Conservation (phyloP, 2,113 vertebrate species). For the Greenwoodochromis staneri region DNA sequence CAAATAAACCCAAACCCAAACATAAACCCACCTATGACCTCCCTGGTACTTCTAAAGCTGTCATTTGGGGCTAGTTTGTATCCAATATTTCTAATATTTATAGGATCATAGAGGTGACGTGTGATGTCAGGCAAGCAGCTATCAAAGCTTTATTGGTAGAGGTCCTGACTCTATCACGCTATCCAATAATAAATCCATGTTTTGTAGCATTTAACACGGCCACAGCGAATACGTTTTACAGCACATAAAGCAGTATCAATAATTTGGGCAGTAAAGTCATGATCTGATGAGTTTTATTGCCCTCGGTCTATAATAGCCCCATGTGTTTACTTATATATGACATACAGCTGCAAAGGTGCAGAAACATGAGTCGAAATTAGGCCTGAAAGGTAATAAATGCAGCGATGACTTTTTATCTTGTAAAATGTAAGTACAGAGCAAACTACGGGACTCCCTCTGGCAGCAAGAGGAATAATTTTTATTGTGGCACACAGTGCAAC, state of each 20-base stretch:
- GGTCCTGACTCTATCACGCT: not conserved
- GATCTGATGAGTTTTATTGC: constrained; percentile 27
- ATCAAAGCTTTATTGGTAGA: not conserved
- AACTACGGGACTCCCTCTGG: not conserved
- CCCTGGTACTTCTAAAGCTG: not conserved
- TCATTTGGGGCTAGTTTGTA: not conserved
- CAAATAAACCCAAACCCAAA: not conserved
- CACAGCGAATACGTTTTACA: not conserved
- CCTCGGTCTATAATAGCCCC: constrained; percentile 5
- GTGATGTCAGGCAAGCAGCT: not conserved
- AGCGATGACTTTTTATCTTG: constrained; percentile 16
- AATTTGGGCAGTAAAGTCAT: constrained; percentile 21
- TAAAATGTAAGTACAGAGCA: constrained; percentile 1
- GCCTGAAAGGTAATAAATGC: constrained; percentile 37
- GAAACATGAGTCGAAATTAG: constrained; percentile 25
- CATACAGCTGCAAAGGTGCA: not conserved
- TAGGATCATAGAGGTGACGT: not conserved
- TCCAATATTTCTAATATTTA: not conserved
- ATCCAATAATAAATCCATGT: not conserved
- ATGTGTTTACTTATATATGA: constrained; percentile 40
- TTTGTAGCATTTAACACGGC: not conserved
- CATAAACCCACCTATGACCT: rapidly evolving
- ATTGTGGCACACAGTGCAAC: constrained; percentile 23
- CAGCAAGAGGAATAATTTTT: constrained; percentile 14
- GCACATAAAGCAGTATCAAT: constrained; percentile 24